Evolutionary conservation across 2,888 invertebrate species (phyloP), one percentile per base, ranked within the genome.

Genomic region (Pristionchus arcanus): DNA sequence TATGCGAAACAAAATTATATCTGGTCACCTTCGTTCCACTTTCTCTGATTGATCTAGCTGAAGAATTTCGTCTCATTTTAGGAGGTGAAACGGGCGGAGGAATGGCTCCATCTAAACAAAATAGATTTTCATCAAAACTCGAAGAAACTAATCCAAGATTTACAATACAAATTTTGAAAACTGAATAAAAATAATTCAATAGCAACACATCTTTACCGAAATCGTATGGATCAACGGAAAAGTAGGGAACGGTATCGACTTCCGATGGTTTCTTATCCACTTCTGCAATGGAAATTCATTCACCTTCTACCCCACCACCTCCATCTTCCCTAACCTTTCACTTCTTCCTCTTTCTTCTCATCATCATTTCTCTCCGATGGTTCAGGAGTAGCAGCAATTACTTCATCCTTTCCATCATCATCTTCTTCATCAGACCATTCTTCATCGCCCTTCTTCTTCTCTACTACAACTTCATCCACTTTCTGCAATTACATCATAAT

Each of bases 331-430:
- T 13, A 53, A 81, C 81, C 81, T 81, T 49, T 81, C 81, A 28
- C 81, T 28, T 81, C 28, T 9, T 81, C 53, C 81, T 77, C 34
- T 25, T 34, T 71, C 71, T 53, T 42, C 74, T 77, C 74, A 21
- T 53, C 81, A 28, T 81, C 81, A 4, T 28, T 53, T 34, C 34
- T 81, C 53, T 42, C 81, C 81, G 81, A 81, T 53, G 25, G n/a
- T 53, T 81, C 81, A 53, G 84, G 84, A 34, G 84, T 85, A 0
- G 31, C 84, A 25, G 31, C 84, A 28, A 85, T 63, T 13, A 31
- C 55, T 28, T 85, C 84, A 21, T 85, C 84, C 84, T 85, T 85
- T 15, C 31, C 84, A 55, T 42, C 84, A 55, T 42, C 53, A 31
- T 85, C 59, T 31, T 85, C 59, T 21, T 55, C 55, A 85, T 63